A percentile compares a stretch with the other conserved stretches of the same genome.
Conservation (phyloP, 1,140 invertebrate genomes). For the Drosophila truncata region DNA sequence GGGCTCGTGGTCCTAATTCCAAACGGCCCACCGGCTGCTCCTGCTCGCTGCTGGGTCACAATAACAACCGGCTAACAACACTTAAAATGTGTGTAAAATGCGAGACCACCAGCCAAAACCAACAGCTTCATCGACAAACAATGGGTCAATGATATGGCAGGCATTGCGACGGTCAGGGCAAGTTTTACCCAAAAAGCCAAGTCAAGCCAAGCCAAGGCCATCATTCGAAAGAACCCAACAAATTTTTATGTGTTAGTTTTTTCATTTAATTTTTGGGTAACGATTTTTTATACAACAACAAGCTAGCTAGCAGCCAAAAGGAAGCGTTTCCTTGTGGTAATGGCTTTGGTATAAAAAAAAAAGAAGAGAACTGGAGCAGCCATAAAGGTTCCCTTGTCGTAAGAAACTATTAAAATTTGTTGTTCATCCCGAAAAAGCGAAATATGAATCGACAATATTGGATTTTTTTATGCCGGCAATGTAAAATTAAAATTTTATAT, state of each 20-base stretch:
- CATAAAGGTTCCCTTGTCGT: conserved; percentile 13
- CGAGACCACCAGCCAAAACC: conserved; percentile 58
- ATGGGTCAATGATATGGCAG: conserved; percentile 68
- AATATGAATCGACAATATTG: conserved; percentile 27
- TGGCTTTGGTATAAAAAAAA: conserved; percentile 11
- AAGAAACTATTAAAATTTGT: conserved; percentile 43
- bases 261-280: conserved; percentile 66
- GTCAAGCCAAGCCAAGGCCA: conserved; percentile 15
- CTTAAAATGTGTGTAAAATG: conserved; percentile 81
- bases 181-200: conserved; percentile 17
- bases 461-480: conserved; percentile 7
- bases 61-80: conserved; percentile 78
- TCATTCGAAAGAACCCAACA: conserved; percentile 51
- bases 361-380: neutral
- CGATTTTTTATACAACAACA: conserved; percentile 21
- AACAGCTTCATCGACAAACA: conserved; percentile 68
- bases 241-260: conserved; percentile 77
- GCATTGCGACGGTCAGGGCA: conserved; percentile 1
- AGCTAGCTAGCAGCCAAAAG: neutral
- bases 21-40: conserved; percentile 12
- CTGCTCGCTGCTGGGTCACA: conserved; percentile 31
- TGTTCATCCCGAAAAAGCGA: conserved; percentile 7
- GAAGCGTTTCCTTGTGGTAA: conserved; percentile 7
- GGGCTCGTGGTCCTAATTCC: conserved; percentile 21
- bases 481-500: conserved; percentile 15